phyloP scores from a whole-genome alignment of 2,797 vertebrate species.

The Clarias laeviceps region DNA sequence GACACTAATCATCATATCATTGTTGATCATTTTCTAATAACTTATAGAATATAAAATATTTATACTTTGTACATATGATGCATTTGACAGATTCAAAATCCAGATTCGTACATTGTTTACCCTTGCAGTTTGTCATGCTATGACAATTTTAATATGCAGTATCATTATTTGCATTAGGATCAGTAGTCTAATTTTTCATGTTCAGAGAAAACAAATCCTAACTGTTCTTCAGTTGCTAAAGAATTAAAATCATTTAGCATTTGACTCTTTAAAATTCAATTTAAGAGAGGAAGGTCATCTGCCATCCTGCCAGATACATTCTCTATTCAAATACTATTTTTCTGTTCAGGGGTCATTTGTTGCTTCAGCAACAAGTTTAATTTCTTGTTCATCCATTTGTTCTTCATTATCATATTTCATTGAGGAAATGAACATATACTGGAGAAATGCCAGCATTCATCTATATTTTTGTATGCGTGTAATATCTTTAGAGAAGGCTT shows the following conservation, averaged over 20 bases:
- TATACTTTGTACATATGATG: background rate
- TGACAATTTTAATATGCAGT: background rate
- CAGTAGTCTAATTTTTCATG: background rate
- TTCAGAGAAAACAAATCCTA: background rate
- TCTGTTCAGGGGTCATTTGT: background rate
- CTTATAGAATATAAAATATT: background rate
- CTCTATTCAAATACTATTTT: background rate
- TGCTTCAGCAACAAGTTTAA: background rate
- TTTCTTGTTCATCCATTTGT: conserved; percentile 5
- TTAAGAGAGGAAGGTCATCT: background rate
- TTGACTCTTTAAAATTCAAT: background rate
- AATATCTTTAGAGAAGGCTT: background rate
- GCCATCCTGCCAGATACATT: background rate
- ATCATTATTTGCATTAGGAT: background rate
- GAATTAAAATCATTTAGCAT: background rate
- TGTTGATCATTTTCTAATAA: background rate
- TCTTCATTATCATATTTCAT: background rate
- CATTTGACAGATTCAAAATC: background rate
- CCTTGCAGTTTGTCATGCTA: background rate
- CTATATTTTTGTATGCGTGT: background rate
- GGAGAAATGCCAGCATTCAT: background rate
- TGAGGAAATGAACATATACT: background rate
- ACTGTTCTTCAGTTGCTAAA: background rate
- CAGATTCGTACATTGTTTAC: background rate
- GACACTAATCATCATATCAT: background rate